Base-by-base conservation (phyloP, 1,140 invertebrate genomes). In the Cotesia glomerata region DNA sequence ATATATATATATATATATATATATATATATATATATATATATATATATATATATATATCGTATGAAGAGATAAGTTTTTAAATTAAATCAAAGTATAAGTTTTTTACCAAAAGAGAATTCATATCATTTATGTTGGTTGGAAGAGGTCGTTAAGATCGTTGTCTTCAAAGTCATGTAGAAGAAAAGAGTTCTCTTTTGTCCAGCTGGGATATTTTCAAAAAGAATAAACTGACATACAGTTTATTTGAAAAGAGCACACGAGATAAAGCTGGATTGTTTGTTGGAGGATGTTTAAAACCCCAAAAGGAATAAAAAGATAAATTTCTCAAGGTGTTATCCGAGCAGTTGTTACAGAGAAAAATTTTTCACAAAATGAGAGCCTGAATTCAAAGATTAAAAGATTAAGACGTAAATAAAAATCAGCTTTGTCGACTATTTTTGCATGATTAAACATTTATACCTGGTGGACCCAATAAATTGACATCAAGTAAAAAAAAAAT, bases 121-220 rank as follows among this genome's bases (percentile, higher is more conserved):
- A 72, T 77, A 69, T 75, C 62, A 70, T 61, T 71, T 71, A 71
- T 72, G 67, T 67, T 67, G 67, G 71, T 70, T 63, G 54, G 8
- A 66, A 68, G 75, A 76, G 72, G 74, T 79, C 81, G 77, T 84
- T 82, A 80, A 84, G 83, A 84, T 84, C 76, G 64, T 82, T 81
- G 81, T 84, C 82, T 80, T 56, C 62, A 3, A 72, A 36, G 59
- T 59, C 69, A 56, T 16, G 32, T 63, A 16, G 34, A 62, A 39
- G 52, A 61, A 51, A 36, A 67, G 71, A 63, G 68, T 69, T 65
- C 49, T 76, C 59, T 75, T 82, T 79, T 80, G 79, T 81, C 75
- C 72, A 63, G 66, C 67, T 71, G 69, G 64, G 74, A 62, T 80
- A 68, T 59, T 72, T 67, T 72, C 77, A 78, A 79, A 84, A 81